Evolutionary conservation across 2,797 vertebrate species (phyloP).

Genomic region (Delichon dasypus): DNA sequence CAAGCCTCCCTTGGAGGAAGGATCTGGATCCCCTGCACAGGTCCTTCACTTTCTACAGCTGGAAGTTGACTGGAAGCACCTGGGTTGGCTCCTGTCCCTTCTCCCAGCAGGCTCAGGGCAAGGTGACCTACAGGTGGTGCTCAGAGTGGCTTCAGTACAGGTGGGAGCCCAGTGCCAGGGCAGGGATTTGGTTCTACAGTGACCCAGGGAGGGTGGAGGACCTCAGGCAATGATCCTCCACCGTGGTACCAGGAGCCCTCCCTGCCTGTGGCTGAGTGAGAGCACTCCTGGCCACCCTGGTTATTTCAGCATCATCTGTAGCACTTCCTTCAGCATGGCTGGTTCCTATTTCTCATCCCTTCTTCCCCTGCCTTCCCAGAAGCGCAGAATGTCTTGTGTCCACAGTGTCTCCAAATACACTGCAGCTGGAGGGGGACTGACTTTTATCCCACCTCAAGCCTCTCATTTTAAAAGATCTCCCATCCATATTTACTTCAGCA

Average conservation of each 20-base stretch:
- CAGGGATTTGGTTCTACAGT: neutral
- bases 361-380: neutral
- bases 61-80: neutral
- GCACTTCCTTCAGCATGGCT: neutral
- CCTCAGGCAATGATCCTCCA: neutral
- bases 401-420: neutral
- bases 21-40: neutral
- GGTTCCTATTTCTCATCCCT: neutral
- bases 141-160: neutral
- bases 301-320: neutral
- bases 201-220: neutral
- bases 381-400: neutral
- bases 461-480: neutral
- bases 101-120: neutral
- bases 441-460: neutral
- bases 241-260: rapidly evolving
- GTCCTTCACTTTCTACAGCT: neutral
- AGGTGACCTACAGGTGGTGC: neutral
- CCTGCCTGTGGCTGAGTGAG: neutral
- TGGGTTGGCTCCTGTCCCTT: neutral
- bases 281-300: neutral
- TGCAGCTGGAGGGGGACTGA: neutral
- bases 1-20: neutral
- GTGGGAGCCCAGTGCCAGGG: neutral
- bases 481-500: neutral